Evolutionary conservation across 2,797 vertebrate genomes (phyloP), one percentile per base, ranked within the genome.

Genomic region (Gymnocypris eckloni): DNA sequence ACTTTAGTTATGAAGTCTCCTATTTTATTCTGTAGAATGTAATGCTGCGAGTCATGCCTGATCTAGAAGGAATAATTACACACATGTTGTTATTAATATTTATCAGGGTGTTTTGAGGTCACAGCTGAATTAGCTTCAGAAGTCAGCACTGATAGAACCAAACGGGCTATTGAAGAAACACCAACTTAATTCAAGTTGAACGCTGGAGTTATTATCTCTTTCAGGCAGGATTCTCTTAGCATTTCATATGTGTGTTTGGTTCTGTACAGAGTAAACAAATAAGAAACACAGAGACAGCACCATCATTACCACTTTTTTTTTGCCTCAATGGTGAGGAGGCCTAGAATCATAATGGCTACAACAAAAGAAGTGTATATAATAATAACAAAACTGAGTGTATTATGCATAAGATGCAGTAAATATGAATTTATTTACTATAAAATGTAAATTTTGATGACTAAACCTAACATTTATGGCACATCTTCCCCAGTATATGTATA

Each of bases 41-140:
- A 72, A 48, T 28, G 25, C 50, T 41, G 54, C 22, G 33, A 59
- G 79, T 67, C 61, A 87, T 37, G 43, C 41, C 37, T 78, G 50
- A 81, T 86, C 72, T 59, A 18, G 45, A 8, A 71, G 56, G 41
- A 39, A n/a, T 73, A 56, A 85, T 70, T 85, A 83, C 61, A 41
- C 41, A n/a, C 67, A 20, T 43, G 56, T 7, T 43, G 43, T 4
- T 66, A 66, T 66, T 48, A 43, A 43, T 43, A 84, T 52, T 18
- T 48, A 52, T 76, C 43, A 8, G 64, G 50, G 61, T 76, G 73
- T 79, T 86, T 81, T 86, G 73, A 72, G 54, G 37, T 73, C 76
- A 72, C 66, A 66, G 25, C 59, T 22, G 33, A 70, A 50, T 78
- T 70, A 18, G 20, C 76, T 72, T 45, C 61, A 41, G 69, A 76